Evolutionary conservation across 2,797 vertebrate genomes (phyloP), one percentile per base, ranked within the genome.

Genomic region (Hydrolagus colliei): DNA sequence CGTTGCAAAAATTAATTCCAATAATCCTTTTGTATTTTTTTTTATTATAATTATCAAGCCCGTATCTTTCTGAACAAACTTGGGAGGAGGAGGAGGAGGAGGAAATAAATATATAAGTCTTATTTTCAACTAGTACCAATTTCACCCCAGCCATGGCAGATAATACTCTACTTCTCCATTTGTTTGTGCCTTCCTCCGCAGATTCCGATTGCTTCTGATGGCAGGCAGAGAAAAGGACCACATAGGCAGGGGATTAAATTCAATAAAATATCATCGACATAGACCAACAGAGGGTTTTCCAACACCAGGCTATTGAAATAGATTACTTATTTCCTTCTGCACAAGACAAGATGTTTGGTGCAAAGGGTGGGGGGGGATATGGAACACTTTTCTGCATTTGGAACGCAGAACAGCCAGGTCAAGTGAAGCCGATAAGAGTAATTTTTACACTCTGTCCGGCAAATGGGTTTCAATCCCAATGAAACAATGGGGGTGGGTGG

Each of bases 91-190:
- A 85, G 87, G 87, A 16, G 5, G 4, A 52, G 14, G 88, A 85
- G 79, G 89, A 88, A 88, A 72, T 68, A 88, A 78, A 59, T 87
- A 88, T 86, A 7, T 87, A 87, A 0, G 88, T 87, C 90, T 91
- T 87, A 91, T 89, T 89, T 89, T 86, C 71, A 86, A 74, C 88
- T 93, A 92, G 92, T 95, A 95, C 92, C 94, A 95, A 94, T 93
- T 94, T 95, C 91, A 95, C 93, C 93, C 94, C 94, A 87, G 93
- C 92, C 94, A 95, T 93, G 93, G 93, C 94, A 89, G 91, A 94
- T 92, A 93, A 93, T 93, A 95, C 94, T 92, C 93, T 95, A 92
- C 94, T 90, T 91, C 92, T 93, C 95, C 95, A 95, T 91, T 92
- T 94, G 94, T 94, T 95, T 89, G 93, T 87, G 86, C 91, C 87